These are phyloP conservation scores for Drosophila novamexicana DNA, from an alignment of 1,140 invertebrate genomes.

Conservation along the genomic window DNA sequence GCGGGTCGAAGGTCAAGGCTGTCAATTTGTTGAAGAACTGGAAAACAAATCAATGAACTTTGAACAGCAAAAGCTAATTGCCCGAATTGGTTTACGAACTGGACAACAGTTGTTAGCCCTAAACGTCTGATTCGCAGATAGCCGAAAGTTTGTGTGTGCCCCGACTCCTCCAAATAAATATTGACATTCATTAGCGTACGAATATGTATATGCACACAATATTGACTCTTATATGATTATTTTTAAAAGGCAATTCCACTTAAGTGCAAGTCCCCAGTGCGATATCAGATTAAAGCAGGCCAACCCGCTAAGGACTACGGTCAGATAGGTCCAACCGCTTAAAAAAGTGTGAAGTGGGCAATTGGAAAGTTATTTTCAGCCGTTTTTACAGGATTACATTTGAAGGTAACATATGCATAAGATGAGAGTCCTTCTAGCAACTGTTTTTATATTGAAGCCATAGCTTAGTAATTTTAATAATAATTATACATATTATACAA, in stretches of 20 bases:
- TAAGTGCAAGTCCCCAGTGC: not conserved
- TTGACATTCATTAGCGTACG: slow-evolving; percentile 1
- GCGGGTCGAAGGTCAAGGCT: slow-evolving; percentile 59
- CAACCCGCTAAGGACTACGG: too few species aligned
- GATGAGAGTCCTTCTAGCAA: too few species aligned
- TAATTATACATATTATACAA: too few species aligned
- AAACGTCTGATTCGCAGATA: slow-evolving; percentile 26
- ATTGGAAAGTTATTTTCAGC: too few species aligned
- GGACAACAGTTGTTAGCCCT: slow-evolving; percentile 12
- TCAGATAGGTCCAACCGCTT: too few species aligned
- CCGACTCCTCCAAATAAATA: not conserved
- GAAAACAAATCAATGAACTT: slow-evolving; percentile 61
- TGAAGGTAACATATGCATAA: too few species aligned
- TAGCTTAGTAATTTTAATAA: too few species aligned
- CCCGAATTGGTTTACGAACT: slow-evolving; percentile 4
- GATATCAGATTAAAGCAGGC: not conserved
- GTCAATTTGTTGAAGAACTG: not conserved
- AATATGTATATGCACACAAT: not conserved
- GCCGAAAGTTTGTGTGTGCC: not conserved
- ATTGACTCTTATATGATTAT: not conserved
- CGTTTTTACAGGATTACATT: too few species aligned
- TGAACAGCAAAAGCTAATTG: slow-evolving; percentile 55
- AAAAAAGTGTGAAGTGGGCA: too few species aligned
- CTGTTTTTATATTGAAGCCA: too few species aligned
- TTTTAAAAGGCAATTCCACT: not conserved